Percentiles rank a stretch among this genome's conserved stretches.
Evolutionary conservation across 1,140 invertebrate species (phyloP).

Genomic region (Campoletis sonorensis): DNA sequence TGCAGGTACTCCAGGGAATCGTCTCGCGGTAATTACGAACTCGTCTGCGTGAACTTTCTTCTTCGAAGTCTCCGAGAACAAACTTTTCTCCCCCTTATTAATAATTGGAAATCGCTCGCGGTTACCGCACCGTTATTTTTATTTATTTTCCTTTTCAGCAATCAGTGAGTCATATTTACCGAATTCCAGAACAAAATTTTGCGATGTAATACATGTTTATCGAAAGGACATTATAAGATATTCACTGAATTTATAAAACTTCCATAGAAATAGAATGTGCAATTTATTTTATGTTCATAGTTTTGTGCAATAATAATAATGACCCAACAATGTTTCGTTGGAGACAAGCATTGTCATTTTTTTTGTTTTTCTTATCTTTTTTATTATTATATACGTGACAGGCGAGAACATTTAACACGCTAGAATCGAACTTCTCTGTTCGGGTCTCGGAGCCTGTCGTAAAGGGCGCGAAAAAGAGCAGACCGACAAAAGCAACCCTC

Average conservation of each 20-base stretch:
- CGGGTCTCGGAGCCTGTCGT: background rate
- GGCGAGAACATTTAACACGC: constrained; percentile 28
- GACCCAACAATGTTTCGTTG: no score
- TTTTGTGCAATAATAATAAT: no score
- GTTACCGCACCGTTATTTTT: constrained; percentile 3
- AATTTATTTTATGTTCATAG: no score
- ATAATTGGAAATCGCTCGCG: constrained; percentile 39
- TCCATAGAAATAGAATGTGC: no score
- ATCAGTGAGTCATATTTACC: background rate
- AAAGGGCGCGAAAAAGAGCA: constrained; percentile 41
- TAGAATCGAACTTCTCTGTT: background rate
- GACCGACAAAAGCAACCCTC: constrained; percentile 31
- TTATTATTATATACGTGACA: background rate
- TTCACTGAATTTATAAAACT: no score
- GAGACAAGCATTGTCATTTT: no score
- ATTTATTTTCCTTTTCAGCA: background rate
- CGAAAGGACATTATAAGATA: no score
- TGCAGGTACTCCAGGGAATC: constrained; percentile 26
- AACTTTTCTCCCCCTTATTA: constrained; percentile 22
- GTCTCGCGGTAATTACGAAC: constrained; percentile 30
- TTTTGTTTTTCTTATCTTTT: constrained; percentile 1
- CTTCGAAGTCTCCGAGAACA: background rate
- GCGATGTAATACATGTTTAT: background rate
- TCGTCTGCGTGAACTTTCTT: constrained; percentile 28
- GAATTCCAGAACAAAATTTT: background rate